These are phyloP conservation scores for Nothobranchius furzeri DNA, from an alignment of 2,113 vertebrate species.

Conservation along the genomic window DNA sequence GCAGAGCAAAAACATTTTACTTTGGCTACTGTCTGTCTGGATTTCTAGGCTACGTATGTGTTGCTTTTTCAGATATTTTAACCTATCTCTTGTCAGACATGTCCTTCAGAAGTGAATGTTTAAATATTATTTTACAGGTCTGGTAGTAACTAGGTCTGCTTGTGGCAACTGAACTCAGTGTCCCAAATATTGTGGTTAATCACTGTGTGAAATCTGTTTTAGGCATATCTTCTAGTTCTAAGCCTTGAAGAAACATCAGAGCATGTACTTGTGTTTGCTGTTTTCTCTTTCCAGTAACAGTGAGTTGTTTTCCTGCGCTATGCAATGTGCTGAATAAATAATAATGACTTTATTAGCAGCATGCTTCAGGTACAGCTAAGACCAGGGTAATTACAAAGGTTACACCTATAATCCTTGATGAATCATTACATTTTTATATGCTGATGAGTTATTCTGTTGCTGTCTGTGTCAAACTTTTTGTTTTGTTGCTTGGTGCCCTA, in stretches of 20 bases:
- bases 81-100: too few relatives aligned
- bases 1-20: too few relatives aligned
- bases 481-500: slow-evolving; percentile 6
- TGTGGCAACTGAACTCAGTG: too few relatives aligned
- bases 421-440: slow-evolving; percentile 16
- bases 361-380: neutral
- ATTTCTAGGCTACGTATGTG: too few relatives aligned
- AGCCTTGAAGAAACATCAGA: neutral
- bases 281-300: neutral
- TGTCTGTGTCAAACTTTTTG: neutral
- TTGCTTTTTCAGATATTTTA: too few relatives aligned
- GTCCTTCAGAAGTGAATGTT: too few relatives aligned
- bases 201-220: neutral
- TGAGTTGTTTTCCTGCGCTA: too few relatives aligned
- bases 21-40: too few relatives aligned
- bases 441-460: slow-evolving; percentile 2
- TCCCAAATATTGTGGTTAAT: too few relatives aligned
- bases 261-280: neutral
- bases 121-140: too few relatives aligned
- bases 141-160: too few relatives aligned
- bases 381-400: neutral
- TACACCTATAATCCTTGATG: neutral
- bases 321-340: too few relatives aligned
- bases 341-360: neutral
- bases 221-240: neutral